Evolutionary conservation across 2,113 vertebrate species (phyloP).

Genomic region (Paedocypris sp.): DNA sequence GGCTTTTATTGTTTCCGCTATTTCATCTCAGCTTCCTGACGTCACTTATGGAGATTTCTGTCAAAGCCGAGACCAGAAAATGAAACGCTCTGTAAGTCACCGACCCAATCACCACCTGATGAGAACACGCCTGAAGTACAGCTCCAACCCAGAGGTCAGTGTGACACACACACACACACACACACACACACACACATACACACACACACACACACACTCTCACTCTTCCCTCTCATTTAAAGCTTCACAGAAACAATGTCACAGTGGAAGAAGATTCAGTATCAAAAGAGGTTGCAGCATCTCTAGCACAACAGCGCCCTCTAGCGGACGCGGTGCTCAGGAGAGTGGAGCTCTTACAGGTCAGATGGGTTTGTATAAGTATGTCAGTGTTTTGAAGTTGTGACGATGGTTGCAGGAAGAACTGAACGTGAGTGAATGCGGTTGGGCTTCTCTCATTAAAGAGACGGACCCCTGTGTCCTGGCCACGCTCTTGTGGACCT

Average conservation of each 20-base stretch:
- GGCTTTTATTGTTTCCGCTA: no score
- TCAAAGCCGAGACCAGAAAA: no score
- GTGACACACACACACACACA: no score
- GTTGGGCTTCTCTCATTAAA: conserved; percentile 59
- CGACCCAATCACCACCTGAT: no score
- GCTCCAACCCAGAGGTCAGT: conserved; percentile 53
- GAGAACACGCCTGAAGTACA: conserved; percentile 44
- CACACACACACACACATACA: no score
- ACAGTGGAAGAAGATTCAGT: conserved; percentile 27
- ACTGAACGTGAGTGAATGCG: conserved; percentile 61
- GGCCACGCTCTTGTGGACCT: conserved; percentile 61
- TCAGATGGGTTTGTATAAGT: conserved; percentile 24
- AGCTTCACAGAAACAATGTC: conserved; percentile 42
- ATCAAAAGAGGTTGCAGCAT: conserved; percentile 53
- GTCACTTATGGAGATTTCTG: no score
- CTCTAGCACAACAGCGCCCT: conserved; percentile 53
- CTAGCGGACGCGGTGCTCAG: conserved; percentile 44
- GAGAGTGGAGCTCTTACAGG: conserved; percentile 55
- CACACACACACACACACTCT: no score
- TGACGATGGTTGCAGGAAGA: conserved; percentile 49
- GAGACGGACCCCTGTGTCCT: conserved; percentile 63
- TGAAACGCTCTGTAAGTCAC: no score
- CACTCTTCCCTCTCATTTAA: no score
- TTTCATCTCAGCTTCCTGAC: no score
- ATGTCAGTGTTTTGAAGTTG: background rate